These are phyloP conservation scores for Neotoma lepida DNA, from an alignment of 2,113 vertebrate genomes.

Conservation along the genomic window DNA sequence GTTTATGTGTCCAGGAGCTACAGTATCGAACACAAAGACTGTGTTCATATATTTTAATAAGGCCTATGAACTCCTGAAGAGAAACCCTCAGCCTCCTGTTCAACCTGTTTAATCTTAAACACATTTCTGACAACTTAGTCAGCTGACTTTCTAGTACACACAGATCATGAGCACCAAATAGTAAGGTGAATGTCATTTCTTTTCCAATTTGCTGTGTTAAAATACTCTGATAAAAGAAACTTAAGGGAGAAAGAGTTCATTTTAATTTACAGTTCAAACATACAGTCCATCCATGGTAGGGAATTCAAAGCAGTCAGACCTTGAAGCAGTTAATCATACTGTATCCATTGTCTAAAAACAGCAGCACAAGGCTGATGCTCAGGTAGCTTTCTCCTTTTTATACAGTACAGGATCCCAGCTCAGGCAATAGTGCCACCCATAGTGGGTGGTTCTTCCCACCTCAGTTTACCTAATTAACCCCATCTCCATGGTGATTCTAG, in stretches of 20 bases:
- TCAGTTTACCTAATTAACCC: not conserved
- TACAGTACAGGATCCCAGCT: not conserved
- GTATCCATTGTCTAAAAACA: not conserved
- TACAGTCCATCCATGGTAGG: not conserved
- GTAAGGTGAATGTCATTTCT: not conserved
- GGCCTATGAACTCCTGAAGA: not conserved
- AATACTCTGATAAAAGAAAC: not conserved
- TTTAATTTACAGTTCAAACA: not conserved
- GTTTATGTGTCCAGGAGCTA: not conserved
- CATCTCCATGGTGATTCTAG: not conserved
- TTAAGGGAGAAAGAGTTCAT: not conserved
- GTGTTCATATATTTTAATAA: not conserved
- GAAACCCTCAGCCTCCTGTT: not conserved
- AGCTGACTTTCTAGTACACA: slow-evolving; percentile 41
- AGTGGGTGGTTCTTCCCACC: too few species aligned
- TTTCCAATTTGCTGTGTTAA: not conserved
- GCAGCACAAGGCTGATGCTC: not conserved
- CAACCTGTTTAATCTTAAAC: not conserved
- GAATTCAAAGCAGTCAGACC: not conserved
- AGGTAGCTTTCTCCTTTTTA: not conserved
- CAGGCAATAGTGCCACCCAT: not conserved
- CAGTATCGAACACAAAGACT: not conserved
- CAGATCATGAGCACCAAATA: slow-evolving; percentile 20
- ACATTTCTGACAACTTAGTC: slow-evolving; percentile 13
- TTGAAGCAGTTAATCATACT: not conserved